These are phyloP conservation scores for Gasterosteus nipponicus DNA, from an alignment of 2,113 vertebrate genomes.

Conservation along the genomic window DNA sequence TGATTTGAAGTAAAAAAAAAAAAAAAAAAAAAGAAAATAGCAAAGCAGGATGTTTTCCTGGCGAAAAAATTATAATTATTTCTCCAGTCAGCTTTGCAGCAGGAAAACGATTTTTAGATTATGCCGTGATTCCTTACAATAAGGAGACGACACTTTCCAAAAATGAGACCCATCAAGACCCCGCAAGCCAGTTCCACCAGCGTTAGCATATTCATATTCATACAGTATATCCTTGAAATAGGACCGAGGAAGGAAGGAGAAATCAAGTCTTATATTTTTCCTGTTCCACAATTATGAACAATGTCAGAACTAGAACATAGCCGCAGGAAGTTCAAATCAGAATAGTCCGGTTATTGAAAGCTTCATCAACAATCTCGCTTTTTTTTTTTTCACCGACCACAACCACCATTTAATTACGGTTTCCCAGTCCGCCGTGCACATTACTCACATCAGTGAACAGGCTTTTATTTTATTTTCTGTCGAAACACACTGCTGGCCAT, in stretches of 20 bases:
- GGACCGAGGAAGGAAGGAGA: neutral
- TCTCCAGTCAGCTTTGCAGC: conserved; percentile 3
- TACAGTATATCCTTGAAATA: neutral
- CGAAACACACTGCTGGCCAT: conserved; percentile 29
- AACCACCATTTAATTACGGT: conserved; percentile 29
- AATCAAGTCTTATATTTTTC: conserved; percentile 15
- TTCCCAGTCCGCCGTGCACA: conserved; percentile 6
- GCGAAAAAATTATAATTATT: neutral
- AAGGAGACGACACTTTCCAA: conserved; percentile 26
- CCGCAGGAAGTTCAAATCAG: neutral
- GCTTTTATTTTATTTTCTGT: conserved; percentile 35
- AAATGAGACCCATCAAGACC: conserved; percentile 28
- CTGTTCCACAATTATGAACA: conserved; percentile 1
- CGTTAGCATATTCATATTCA: neutral
- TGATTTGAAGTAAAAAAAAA: neutral
- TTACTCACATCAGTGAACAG: conserved; percentile 15
- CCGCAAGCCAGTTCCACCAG: conserved; percentile 8
- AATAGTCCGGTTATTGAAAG: conserved; percentile 6
- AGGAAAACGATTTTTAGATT: conserved; percentile 10
- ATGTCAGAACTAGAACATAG: conserved; percentile 10
- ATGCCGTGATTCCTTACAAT: conserved; percentile 23
- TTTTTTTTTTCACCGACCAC: conserved; percentile 14
- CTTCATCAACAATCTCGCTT: neutral
- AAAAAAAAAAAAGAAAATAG: neutral
- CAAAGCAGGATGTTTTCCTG: conserved; percentile 11